A percentile compares a stretch with the other conserved stretches of the same genome.
These are phyloP conservation scores for Mimachlamys varia DNA, from an alignment of 2,888 invertebrate genomes.

Conservation along the genomic window DNA sequence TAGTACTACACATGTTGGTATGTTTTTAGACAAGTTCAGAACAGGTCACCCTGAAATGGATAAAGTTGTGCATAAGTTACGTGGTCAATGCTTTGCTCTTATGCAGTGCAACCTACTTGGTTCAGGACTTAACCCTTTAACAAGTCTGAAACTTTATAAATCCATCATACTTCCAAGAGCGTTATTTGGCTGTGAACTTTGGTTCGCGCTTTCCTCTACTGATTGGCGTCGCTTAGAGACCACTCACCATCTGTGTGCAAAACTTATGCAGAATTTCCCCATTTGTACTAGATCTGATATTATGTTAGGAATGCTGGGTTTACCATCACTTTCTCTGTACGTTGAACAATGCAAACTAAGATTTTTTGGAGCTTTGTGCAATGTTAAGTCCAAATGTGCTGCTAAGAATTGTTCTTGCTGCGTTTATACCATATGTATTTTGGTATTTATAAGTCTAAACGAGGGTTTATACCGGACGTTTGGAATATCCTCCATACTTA, in stretches of 20 bases:
- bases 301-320: no score
- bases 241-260: no score
- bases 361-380: no score
- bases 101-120: background rate
- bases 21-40: background rate
- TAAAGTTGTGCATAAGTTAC: background rate
- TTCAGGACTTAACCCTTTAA: background rate
- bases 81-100: background rate
- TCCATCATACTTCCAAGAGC: constrained; percentile 17
- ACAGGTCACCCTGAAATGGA: background rate
- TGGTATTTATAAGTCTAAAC: no score
- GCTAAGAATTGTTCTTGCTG: no score
- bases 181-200: constrained; percentile 39
- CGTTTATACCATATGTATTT: no score
- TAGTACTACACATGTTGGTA: constrained; percentile 38
- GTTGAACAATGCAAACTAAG: no score
- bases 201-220: background rate
- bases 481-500: no score
- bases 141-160: constrained; percentile 27
- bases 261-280: constrained; percentile 29
- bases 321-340: no score
- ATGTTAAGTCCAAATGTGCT: no score
- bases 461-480: no score
- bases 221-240: background rate
- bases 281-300: background rate